Evolutionary conservation across 2,888 invertebrate genomes (phyloP).

Genomic region (Lymantria dispar): DNA sequence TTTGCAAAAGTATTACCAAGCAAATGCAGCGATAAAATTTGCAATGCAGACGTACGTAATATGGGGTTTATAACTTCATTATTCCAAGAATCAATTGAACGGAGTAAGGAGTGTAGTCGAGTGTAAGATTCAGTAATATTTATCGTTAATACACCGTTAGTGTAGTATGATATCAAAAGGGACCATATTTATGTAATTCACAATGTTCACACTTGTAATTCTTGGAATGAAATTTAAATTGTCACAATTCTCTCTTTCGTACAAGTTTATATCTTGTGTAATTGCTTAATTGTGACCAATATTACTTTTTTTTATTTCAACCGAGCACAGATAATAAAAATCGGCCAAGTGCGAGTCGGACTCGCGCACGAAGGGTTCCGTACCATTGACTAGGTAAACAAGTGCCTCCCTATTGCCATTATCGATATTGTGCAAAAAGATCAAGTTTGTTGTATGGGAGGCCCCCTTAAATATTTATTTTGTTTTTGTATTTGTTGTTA

Average conservation of each 20-base stretch:
- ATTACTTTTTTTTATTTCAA: conserved; percentile 6
- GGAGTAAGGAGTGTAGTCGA: conserved; percentile 45
- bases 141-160: conserved; percentile 52
- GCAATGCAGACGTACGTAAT: conserved; percentile 51
- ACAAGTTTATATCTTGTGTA: conserved; percentile 3
- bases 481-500: too few species aligned
- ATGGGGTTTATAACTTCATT: conserved; percentile 53
- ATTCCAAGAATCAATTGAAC: conserved; percentile 65
- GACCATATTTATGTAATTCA: conserved; percentile 25
- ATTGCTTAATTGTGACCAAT: conserved; percentile 51
- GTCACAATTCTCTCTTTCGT: conserved; percentile 22
- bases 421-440: too few species aligned
- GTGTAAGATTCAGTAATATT: conserved; percentile 50
- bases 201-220: conserved; percentile 54
- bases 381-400: too few species aligned
- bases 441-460: too few species aligned
- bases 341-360: too few species aligned
- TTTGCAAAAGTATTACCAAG: not conserved
- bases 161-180: conserved; percentile 50
- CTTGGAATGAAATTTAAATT: conserved; percentile 29
- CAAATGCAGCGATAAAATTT: conserved; percentile 11
- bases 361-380: too few species aligned
- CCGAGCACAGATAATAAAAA: too few species aligned
- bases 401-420: too few species aligned
- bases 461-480: too few species aligned